Evolutionary conservation across 2,888 invertebrate species (phyloP), one percentile per base, ranked within the genome.

Genomic region (Parochlus steinenii): DNA sequence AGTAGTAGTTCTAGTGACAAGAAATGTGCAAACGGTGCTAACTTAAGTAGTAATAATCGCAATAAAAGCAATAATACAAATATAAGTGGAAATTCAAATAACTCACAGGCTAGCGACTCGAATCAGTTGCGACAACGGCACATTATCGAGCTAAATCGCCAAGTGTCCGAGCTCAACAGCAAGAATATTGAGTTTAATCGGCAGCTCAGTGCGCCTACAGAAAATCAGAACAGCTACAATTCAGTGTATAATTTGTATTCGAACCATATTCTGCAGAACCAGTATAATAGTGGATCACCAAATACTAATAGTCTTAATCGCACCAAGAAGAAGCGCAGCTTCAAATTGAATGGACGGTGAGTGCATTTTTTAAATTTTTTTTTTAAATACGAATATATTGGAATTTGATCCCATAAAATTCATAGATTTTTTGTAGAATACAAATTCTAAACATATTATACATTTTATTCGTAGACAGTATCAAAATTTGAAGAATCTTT

Each of bases 201-300:
- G 38, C 58, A 58, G 47, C 47, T 58, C 22, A 58, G 58, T 46
- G 58, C 57, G 5, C 58, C 58, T 27, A 57, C 55, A 39, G 57
- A 58, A 33, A 39, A 40, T 33, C 28, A 37, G 31, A 37, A 33
- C 31, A 36, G 37, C 31, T 37, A 33, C 31, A 37, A 40, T 37
- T 40, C 34, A 26, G 36, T 39, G 32, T 31, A 39, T 36, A 37
- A 37, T 40, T 29, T 35, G 25, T 37, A 39, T 33, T 33, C 31
- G 16, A 37, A 40, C 34, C 37, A 40, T 27, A 38, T 32, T 33
- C 17, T 32, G 23, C 28, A 32, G 32, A 36, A 23, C 15, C 36
- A 36, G 14, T 36, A 36, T 30, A 15, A 32, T 11, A 36, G 36
- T 30, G 36, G 36, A 12, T 36, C 36, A 23, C 50, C 43, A 50